phyloP scores from a whole-genome alignment of 2,113 vertebrate species.

The Craseonycteris thonglongyai region DNA sequence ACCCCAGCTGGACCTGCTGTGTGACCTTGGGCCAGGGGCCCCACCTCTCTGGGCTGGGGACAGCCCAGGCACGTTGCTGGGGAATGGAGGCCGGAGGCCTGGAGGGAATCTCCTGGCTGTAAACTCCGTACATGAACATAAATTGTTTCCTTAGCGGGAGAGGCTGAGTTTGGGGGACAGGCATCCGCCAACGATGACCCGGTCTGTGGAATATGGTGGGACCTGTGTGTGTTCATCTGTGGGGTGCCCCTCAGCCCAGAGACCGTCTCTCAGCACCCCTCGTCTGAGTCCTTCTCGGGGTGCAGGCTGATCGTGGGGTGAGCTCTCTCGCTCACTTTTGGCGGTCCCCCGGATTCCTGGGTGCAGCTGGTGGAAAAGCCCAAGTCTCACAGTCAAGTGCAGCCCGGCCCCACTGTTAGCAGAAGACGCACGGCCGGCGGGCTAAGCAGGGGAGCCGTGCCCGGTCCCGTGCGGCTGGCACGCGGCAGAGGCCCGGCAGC shows the following conservation, averaged over 20 bases:
- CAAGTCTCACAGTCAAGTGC: not conserved
- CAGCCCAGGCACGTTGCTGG: too few species aligned
- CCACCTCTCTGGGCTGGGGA: not conserved
- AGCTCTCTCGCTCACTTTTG: accelerated
- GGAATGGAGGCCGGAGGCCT: too few species aligned
- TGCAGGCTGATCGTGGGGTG: accelerated
- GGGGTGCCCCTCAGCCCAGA: too few species aligned
- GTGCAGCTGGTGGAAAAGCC: accelerated
- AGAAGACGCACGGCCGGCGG: accelerated
- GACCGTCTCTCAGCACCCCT: not conserved
- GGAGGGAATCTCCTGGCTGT: not conserved
- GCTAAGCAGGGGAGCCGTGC: accelerated
- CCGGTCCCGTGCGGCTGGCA: accelerated
- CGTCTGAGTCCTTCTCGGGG: accelerated
- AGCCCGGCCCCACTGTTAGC: too few species aligned
- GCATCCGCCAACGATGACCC: too few species aligned
- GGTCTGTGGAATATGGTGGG: too few species aligned
- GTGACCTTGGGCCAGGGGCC: too few species aligned
- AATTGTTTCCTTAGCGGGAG: too few species aligned
- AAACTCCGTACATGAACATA: too few species aligned
- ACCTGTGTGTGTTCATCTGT: too few species aligned
- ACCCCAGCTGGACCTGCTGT: not conserved
- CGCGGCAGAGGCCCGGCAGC: accelerated
- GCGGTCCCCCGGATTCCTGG: not conserved
- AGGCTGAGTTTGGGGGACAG: not conserved